These are phyloP conservation scores for Abscondita cerata DNA, from an alignment of 2,888 invertebrate genomes.

Conservation along the genomic window DNA sequence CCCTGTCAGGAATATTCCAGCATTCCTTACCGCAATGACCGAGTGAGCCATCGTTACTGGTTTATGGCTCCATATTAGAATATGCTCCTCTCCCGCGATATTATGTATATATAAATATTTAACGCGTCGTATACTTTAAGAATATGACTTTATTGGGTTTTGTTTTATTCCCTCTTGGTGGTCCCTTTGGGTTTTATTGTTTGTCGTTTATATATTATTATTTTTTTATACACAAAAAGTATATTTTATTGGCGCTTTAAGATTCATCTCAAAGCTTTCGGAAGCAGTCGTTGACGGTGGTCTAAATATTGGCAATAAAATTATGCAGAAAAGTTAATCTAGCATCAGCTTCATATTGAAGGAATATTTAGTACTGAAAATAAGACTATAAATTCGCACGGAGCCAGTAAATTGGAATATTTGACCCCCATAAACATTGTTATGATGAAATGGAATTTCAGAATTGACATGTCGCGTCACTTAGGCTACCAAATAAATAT, in stretches of 20 bases:
- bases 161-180: constrained; percentile 15
- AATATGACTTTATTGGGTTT: constrained; percentile 29
- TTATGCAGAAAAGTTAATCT: constrained; percentile 38
- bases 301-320: constrained; percentile 36
- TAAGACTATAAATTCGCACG: constrained; percentile 57
- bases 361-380: constrained; percentile 56
- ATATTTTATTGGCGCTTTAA: constrained; percentile 23
- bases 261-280: constrained; percentile 19
- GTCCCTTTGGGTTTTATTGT: constrained; percentile 14
- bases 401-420: constrained; percentile 58
- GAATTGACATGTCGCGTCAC: constrained; percentile 52
- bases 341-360: constrained; percentile 50
- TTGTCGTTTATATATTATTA: constrained; percentile 15
- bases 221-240: constrained; percentile 2
- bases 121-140: constrained; percentile 26
- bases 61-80: constrained; percentile 36
- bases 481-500: constrained; percentile 36
- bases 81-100: constrained; percentile 30
- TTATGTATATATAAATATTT: constrained; percentile 36
- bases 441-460: constrained; percentile 54
- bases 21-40: constrained; percentile 37
- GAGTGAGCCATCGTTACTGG: constrained; percentile 35
- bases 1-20: constrained; percentile 30
- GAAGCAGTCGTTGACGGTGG: constrained; percentile 20
- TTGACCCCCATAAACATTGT: constrained; percentile 58